Evolutionary conservation across 2,113 vertebrate genomes (phyloP), one percentile per base, ranked within the genome.

Genomic region (Sceloporus undulatus): DNA sequence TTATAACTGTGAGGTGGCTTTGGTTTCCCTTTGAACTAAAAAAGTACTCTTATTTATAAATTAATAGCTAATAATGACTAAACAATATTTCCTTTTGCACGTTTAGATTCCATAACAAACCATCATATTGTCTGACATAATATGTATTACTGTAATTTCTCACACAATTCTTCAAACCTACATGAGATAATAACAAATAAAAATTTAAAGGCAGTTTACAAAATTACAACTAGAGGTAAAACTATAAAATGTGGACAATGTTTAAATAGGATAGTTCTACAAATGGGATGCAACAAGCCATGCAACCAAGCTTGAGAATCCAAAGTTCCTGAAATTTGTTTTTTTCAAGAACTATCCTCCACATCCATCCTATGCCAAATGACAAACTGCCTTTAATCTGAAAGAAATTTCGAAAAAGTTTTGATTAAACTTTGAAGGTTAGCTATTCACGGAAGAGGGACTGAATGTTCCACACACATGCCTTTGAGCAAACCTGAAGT

Each of bases 111-210:
- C 81, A 84, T 80, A 91, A 87, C 27, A 1, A 85, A 90, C 65
- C 88, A 68, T 90, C 78, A 66, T 9, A 59, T 91, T 85, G 70
- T 85, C 0, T 91, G 0, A 71, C 87, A 92, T 62, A 29, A 74
- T 73, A 7, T 80, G 77, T 87, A 91, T 66, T 25, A 48, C 2
- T 48, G 48, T 48, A 1, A 48, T 82, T 70, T 86, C 62, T 70
- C 11, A 70, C 6, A 78, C 23, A 83, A 56, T 66, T 38, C 16
- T 59, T 56, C n/a, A 86, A 27, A 79, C 8, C 19, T 34, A 52
- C 40, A 23, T 42, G 54, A 66, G 23, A 40, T 74, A 73, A 82
- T 29, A 82, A 79, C 54, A n/a, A 54, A 87, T 82, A 25, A 62
- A 29, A 48, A 62, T 42, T 48, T 9, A 34, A 75, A 34, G 73